Evolutionary conservation across 2,113 vertebrate species (phyloP).

Genomic region (Zapus hudsonius): DNA sequence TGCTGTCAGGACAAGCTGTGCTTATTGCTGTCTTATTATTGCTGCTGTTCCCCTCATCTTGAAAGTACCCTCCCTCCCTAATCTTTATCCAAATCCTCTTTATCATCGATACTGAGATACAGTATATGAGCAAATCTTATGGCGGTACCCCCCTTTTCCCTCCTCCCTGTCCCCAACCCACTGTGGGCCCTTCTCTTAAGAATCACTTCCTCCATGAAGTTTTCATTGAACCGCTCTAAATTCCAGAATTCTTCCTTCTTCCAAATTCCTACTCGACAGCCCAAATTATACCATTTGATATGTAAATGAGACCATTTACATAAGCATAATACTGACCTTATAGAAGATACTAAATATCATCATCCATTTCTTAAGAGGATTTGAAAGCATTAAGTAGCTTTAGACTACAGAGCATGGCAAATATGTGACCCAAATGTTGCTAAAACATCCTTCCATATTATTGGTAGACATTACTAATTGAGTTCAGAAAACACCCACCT

Average conservation of each 20-base stretch:
- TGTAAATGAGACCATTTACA: background rate
- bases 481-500: conserved; percentile 12
- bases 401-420: background rate
- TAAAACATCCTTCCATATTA: background rate
- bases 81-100: background rate
- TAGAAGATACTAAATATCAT: background rate
- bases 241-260: background rate
- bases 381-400: background rate
- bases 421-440: background rate
- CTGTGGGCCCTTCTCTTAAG: no score
- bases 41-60: background rate
- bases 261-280: background rate
- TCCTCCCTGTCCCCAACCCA: no score
- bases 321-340: background rate
- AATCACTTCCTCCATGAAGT: background rate
- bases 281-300: background rate
- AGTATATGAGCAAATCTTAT: no score
- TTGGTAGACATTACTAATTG: conserved; percentile 26
- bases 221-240: background rate
- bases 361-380: background rate
- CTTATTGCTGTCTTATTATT: background rate
- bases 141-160: no score
- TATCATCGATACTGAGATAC: no score
- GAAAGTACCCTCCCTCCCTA: background rate
- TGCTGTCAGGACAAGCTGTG: background rate